Evolutionary conservation across 2,888 invertebrate genomes (phyloP), one percentile per base, ranked within the genome.

Genomic region (Cataglyphis albicans): DNA sequence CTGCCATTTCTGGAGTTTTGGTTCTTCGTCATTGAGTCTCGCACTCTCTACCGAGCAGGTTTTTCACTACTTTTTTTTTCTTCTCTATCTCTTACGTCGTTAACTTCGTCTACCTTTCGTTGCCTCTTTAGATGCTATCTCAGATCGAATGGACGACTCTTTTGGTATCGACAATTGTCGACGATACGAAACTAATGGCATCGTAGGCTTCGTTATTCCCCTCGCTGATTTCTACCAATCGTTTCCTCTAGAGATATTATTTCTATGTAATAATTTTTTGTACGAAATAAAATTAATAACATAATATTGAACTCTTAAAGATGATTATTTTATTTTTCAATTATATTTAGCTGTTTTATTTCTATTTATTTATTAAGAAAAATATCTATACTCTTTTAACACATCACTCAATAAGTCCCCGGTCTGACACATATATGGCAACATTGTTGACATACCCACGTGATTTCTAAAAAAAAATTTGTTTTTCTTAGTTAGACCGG

Each of bases 121-220:
- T 76, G 81, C 67, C 75, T 82, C 65, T 76, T 80, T 59, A 70
- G 72, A 80, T 83, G 52, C 81, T 70, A 63, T 57, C 78, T 64
- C 82, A 82, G 84, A 89, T 89, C 88, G 87, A 89, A 84, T 85
- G 82, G 81, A 81, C 84, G 81, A 84, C 72, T 82, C 48, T 55
- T 72, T 63, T 88, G 89, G 86, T 89, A 86, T 89, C 89, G 85
- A 87, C 86, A 85, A 89, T 89, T 89, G 90, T 65, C 85, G 70
- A 64, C 85, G 84, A 86, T 89, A 83, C 89, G 89, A 88, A 86
- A 87, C 86, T 84, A 84, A 88, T 84, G 89, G 84, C 86, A 73
- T 83, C 81, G 83, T 81, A 83, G 84, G 85, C 81, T 89, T 89
- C 84, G 85, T 89, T 89, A 89, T 87, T 88, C 83, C 85, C 70